Conservation (phyloP, 2,888 invertebrate species). For the Cryptocephalus primarius region DNA sequence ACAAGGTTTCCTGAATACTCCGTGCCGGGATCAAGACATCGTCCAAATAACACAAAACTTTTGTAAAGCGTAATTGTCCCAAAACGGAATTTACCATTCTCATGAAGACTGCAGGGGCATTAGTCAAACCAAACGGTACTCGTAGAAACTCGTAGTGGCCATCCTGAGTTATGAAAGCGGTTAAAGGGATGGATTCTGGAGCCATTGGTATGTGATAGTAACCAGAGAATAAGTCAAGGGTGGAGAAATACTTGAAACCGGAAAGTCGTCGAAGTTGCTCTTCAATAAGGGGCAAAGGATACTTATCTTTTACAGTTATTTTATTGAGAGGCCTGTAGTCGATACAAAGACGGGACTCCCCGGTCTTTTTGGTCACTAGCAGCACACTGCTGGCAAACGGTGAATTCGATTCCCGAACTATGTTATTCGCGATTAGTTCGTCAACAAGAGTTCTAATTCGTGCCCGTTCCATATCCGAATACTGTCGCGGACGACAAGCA, state of each 20-base stretch:
- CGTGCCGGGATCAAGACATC: background rate
- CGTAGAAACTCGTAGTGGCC: conserved; percentile 22
- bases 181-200: background rate
- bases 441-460: background rate
- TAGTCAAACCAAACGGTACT: conserved; percentile 25
- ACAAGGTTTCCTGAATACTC: background rate
- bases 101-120: conserved; percentile 16
- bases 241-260: background rate
- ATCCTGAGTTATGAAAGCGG: background rate
- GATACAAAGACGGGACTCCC: background rate
- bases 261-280: background rate
- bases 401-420: background rate
- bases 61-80: no score
- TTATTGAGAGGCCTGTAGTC: background rate
- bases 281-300: background rate
- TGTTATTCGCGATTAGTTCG: background rate
- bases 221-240: background rate
- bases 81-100: background rate
- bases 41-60: background rate
- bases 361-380: background rate
- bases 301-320: background rate
- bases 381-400: background rate
- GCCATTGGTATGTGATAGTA: background rate
- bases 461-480: background rate
- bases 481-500: background rate